Evolutionary conservation across 2,888 invertebrate genomes (phyloP), one percentile per base, ranked within the genome.

Genomic region (Aphidius colemani): DNA sequence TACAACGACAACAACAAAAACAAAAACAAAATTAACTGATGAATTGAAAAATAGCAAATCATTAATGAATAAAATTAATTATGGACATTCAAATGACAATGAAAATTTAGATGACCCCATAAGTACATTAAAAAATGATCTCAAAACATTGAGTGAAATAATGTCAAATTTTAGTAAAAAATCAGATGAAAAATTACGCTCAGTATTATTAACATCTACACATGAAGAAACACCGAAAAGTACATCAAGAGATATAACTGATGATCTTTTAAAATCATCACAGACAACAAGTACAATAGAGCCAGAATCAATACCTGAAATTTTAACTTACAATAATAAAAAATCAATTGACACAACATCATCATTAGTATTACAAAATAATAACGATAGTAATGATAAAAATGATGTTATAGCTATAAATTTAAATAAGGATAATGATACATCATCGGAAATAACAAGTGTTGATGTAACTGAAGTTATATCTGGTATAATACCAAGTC

Each of bases 101-200:
- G 78, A 80, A 59, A 78, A 78, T 53, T 69, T 82, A 18, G 78
- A 75, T 56, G 75, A 82, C 39, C 78, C 82, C 51, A 80, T 82
- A 55, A 78, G 73, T 57, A 78, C 75, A 7, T 64, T 82, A 2
- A 81, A 81, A 60, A 79, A 79, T 46, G 81, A 81, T 51, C 63
- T 82, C 6, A 78, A 75, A 63, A 74, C 73, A n/a, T 72, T 82
- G 9, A 78, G 79, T 4, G 79, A 81, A 58, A 78, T 81, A 73
- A 79, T 82, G 79, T 76, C 74, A 3, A 76, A 75, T 10, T 76
- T 78, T 46, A 76, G 75, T 63, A 79, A 76, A 69, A 77, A 75
- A 62, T 74, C 79, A 1, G 73, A 72, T 8, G 73, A 74, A 9
- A 77, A 77, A 53, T 64, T 70, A 2, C 74, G 70, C 58, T 60